These are phyloP conservation scores for Pelecanoides urinatrix DNA, from an alignment of 2,113 vertebrate species.

Conservation along the genomic window DNA sequence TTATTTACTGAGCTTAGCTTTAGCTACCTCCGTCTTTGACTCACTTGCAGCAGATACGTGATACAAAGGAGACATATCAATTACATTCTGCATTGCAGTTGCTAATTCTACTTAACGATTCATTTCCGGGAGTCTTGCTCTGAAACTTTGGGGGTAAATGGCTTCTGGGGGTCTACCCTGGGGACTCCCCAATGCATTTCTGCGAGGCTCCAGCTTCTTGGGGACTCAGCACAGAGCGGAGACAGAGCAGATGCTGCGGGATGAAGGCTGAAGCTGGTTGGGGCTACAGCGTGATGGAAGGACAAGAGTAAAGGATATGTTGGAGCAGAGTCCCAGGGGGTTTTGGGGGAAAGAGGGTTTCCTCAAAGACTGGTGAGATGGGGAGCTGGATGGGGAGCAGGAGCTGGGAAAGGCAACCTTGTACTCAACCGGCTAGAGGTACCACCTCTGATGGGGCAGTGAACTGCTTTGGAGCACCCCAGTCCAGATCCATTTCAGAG, in stretches of 20 bases:
- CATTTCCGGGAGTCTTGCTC: background rate
- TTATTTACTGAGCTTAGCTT: background rate
- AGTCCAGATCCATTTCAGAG: background rate
- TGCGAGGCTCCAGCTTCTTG: background rate
- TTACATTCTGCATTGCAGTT: accelerated
- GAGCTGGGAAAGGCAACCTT: background rate
- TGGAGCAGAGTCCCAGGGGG: background rate
- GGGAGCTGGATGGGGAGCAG: background rate
- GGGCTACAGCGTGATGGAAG: background rate
- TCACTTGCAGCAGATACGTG: background rate
- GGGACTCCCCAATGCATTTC: accelerated
- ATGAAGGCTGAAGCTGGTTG: background rate
- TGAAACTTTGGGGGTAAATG: accelerated
- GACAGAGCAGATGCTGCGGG: background rate
- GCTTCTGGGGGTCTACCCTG: background rate
- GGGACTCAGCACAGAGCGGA: background rate
- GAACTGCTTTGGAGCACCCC: background rate
- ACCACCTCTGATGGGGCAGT: background rate
- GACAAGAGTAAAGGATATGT: background rate
- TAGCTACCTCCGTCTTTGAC: constrained; percentile 14
- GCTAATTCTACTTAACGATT: background rate
- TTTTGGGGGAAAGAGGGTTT: background rate
- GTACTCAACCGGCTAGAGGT: background rate
- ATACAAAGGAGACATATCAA: background rate
- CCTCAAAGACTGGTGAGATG: accelerated